A percentile compares a stretch with the other conserved stretches of the same genome.
These are phyloP conservation scores for Upupa epops DNA, from an alignment of 2,113 vertebrate species.

Conservation along the genomic window DNA sequence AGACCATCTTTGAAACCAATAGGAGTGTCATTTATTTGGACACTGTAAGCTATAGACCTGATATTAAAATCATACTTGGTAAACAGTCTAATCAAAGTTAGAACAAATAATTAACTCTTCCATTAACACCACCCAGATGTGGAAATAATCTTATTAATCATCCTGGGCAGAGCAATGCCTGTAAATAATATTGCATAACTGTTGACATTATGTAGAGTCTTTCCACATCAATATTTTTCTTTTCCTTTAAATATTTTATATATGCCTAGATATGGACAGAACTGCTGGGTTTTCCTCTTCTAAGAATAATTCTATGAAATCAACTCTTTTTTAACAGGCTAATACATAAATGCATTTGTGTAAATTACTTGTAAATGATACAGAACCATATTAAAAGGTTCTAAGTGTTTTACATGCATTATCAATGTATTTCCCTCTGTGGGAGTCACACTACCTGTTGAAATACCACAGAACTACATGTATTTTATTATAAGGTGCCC, in stretches of 20 bases:
- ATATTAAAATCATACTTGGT: neutral
- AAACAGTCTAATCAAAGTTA: slow-evolving; percentile 29
- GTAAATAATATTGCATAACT: slow-evolving; percentile 40
- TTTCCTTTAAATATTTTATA: neutral
- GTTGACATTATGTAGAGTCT: neutral
- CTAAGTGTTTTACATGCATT: neutral
- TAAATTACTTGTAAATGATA: neutral
- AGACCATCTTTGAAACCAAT: neutral
- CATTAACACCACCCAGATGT: neutral
- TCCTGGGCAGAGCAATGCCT: neutral
- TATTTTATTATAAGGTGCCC: neutral
- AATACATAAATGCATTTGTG: neutral
- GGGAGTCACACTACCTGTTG: neutral
- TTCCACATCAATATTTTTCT: neutral
- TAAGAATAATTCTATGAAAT: neutral
- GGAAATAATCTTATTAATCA: slow-evolving; percentile 43
- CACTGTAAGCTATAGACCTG: neutral
- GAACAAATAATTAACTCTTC: slow-evolving; percentile 43
- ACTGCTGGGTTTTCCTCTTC: neutral
- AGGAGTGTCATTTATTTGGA: neutral
- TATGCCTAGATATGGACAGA: neutral
- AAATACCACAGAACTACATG: neutral
- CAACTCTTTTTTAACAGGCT: rapidly evolving
- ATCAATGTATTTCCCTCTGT: neutral
- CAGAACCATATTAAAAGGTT: neutral